phyloP scores from a whole-genome alignment of 2,888 invertebrate genomes.

The Polydesmus complanatus region DNA sequence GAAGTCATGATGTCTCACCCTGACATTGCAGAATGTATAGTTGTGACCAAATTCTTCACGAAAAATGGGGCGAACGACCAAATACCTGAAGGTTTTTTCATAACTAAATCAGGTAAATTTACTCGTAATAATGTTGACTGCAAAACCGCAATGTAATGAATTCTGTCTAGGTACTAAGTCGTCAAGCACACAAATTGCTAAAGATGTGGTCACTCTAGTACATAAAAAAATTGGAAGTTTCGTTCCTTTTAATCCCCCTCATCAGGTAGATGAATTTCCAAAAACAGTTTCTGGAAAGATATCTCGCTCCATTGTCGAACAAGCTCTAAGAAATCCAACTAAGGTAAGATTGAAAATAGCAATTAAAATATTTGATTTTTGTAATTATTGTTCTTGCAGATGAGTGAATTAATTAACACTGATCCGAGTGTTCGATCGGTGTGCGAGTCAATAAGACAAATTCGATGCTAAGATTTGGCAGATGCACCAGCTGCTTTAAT shows the following conservation, averaged over 20 bases:
- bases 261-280: slow-evolving; percentile 1
- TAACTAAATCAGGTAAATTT: slow-evolving; percentile 5
- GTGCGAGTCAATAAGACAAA: neutral
- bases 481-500: too few species aligned
- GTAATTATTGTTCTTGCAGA: too few species aligned
- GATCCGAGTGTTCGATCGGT: neutral
- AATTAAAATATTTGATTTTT: neutral
- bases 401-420: neutral
- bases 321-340: neutral
- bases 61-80: neutral
- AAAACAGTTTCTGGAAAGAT: slow-evolving; percentile 7
- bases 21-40: slow-evolving; percentile 10
- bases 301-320: neutral
- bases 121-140: too few species aligned
- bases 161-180: neutral
- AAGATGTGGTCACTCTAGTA: neutral
- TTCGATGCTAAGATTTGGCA: neutral
- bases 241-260: neutral
- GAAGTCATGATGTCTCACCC: slow-evolving; percentile 9
- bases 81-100: slow-evolving; percentile 8
- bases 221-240: slow-evolving; percentile 4
- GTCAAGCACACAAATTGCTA: neutral
- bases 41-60: neutral
- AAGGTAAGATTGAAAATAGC: neutral
- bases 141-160: too few species aligned